Evolutionary conservation across 1,140 invertebrate species (phyloP), one percentile per base, ranked within the genome.

Genomic region (Amphibalanus amphitrite): DNA sequence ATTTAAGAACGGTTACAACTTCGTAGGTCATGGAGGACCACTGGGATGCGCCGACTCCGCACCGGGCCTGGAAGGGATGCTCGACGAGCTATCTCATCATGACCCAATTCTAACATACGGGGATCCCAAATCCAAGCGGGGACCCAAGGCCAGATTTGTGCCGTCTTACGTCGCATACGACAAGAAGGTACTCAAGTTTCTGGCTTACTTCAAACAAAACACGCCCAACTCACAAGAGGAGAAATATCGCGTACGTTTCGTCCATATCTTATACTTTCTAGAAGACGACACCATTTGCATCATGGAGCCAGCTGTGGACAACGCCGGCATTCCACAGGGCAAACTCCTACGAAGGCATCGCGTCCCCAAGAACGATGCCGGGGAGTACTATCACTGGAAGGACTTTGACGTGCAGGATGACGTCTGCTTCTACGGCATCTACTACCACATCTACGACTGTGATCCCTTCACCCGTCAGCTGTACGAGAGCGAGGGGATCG

Each of bases 271-370:
- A 26, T 67, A 67, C n/a, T 67, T 67, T 28, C 65, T 67, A 1
- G 93, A 95, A 81, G 93, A 97, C 83, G 92, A 92, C 70, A 95
- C 92, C 0, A 90, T 97, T 74, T 89, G 93, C 81, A 87, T 91
- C 8, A 83, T 88, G 29, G 90, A 93, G 77, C 65, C 65, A 26
- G 23, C 4, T 26, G 28, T 87, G 15, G 82, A 85, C 73, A 92
- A 92, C 78, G 89, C 88, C 74, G 88, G 88, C 25, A 82, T 88
- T 71, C 83, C 86, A 25, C 88, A 89, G 84, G 88, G 87, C 82
- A 81, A 78, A 68, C 71, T 92, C 70, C 84, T 90, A n/a, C 82
- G 80, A 74, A 82, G 91, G 17, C 91, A 93, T 79, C 85, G 89
- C 79, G 88, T 93, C 72, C 85, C 86, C 20, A 82, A 88, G 67